Base-by-base conservation (phyloP, 2,888 invertebrate genomes). In the Cyrtodaria siliqua region DNA sequence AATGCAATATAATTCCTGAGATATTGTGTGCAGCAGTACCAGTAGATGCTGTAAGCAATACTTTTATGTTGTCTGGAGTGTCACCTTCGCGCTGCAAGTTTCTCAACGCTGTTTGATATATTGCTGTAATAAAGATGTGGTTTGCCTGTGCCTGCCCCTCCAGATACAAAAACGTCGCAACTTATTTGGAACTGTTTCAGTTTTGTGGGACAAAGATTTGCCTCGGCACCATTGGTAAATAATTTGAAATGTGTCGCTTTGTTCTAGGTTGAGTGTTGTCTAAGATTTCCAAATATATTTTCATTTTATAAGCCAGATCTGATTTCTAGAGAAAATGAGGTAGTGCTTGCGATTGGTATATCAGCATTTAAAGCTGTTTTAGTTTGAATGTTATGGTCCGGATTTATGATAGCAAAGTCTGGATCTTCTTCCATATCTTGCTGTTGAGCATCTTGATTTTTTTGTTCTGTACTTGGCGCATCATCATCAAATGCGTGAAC, bases 111-210 rank as follows among this genome's bases (percentile, higher is more conserved):
- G 71, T 77, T 33, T 79, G 78, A 44, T 74, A 70, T 27, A 83
- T 62, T 14, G 72, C 59, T 38, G 60, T 42, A 23, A 79, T 76
- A n/a, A 16, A 82, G 59, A 59, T 82, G 78, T 8, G 68, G 71
- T 59, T 82, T 79, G 23, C 79, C 82, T 26, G 79, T 77, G 0
- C 77, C 83, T 23, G 74, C 83, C 26, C 76, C 76, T 20, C 83
- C 81, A 16, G 81, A 76, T 9, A 83, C 50, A 62, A 82, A 84
- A 2, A 79, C n/a, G n/a, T n/a, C n/a, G 49, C 23, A 42, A 40
- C n/a, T 70, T 24, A 18, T 20, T 63, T 23, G 47, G 4, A 47
- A 64, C 52, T 16, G 14, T 55, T 3, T 9, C 49, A 18, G 64
- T 74, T 57, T 60, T 79, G 24, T 60, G 33, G 12, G 12, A 2